Evolutionary conservation across 2,797 vertebrate species (phyloP), one percentile per base, ranked within the genome.

Genomic region (Darevskia nairensis): DNA sequence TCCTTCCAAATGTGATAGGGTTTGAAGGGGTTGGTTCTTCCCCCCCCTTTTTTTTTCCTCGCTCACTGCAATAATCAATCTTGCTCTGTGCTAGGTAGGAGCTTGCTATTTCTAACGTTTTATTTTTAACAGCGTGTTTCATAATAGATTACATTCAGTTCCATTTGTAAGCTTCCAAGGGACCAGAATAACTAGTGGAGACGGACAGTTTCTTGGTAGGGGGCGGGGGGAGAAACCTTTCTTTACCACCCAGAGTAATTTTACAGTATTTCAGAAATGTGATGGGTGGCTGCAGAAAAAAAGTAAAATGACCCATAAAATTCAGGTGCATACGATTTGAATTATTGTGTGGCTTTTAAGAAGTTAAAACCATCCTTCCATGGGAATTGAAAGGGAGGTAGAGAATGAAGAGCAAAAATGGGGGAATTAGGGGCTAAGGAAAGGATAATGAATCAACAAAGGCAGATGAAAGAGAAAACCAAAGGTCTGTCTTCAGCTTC

Each of bases 101-200:
- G 92, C 0, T 39, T 95, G 91, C 93, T 95, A 89, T 94, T 92
- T 95, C 93, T 89, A 93, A 93, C 1, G 0, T 91, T 89, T 96
- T 95, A 94, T 95, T 95, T 96, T 95, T 92, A 96, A 95, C 88
- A 88, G 76, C 85, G 19, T 89, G 74, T 94, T 94, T 95, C 92
- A 94, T 94, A 91, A 89, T 94, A 95, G 89, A 93, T 85, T 94
- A 93, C 84, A 92, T 93, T 95, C 92, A 93, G 90, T 95, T 94
- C 69, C 90, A 92, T 93, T 95, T 93, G 89, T 94, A 93, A 95
- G 89, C 86, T 94, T 85, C 91, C 90, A 74, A 87, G 91, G 90
- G 93, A 94, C 89, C 89, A 90, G 94, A 96, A 95, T 94, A 95
- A 89, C 88, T 92, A 55, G 80, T 88, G 81, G 94, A 94, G 90